Percentiles rank a stretch among this genome's conserved stretches.
phyloP scores from a whole-genome alignment of 2,113 vertebrate species.

The Buteo buteo region DNA sequence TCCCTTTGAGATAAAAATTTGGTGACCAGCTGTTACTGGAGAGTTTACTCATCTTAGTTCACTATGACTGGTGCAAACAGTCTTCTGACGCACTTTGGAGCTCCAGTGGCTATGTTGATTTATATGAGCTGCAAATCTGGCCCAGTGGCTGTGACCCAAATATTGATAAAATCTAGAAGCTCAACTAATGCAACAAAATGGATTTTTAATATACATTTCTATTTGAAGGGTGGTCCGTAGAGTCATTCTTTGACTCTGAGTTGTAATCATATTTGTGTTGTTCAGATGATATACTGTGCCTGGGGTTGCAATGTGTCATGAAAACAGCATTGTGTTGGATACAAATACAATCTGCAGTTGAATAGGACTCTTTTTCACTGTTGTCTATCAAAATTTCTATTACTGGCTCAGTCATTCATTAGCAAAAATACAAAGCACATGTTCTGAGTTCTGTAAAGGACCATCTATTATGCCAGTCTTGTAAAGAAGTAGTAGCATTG shows the following conservation, averaged over 20 bases:
- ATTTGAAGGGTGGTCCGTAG: constrained; percentile 20
- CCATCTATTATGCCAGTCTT: not conserved
- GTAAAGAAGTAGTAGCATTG: not conserved
- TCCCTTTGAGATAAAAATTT: not conserved
- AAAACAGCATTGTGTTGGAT: not conserved
- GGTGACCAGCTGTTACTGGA: not conserved
- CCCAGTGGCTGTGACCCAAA: not conserved
- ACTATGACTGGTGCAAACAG: not conserved
- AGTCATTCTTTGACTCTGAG: not conserved
- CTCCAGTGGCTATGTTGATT: not conserved
- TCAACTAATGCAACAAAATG: constrained; percentile 19
- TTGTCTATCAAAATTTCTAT: constrained; percentile 60
- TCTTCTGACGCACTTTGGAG: not conserved
- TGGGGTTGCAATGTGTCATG: not conserved
- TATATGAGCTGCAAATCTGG: not conserved
- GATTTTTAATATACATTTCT: constrained; percentile 22
- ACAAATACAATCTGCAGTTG: constrained; percentile 41
- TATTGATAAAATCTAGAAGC: not conserved
- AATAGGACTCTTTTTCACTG: not conserved
- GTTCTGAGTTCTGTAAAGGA: not conserved
- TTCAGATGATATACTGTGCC: not conserved
- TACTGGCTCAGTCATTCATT: constrained; percentile 44
- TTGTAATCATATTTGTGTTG: not conserved
- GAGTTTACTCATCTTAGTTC: not conserved
- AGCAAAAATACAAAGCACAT: not conserved